phyloP scores from a whole-genome alignment of 2,888 invertebrate species.

The Acrobasis suavella region DNA sequence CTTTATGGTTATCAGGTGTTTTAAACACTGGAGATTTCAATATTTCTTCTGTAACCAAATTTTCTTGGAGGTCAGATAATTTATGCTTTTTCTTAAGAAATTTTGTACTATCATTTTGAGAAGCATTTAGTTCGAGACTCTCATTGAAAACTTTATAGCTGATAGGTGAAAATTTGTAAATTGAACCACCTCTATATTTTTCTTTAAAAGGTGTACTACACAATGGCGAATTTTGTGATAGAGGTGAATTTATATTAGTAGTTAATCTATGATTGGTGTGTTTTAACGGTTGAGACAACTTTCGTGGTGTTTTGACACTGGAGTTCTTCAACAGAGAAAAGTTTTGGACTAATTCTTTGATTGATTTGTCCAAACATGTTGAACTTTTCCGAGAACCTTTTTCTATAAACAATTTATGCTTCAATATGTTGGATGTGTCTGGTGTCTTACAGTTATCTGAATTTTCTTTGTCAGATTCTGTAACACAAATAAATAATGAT shows the following conservation, averaged over 20 bases:
- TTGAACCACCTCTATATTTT: constrained; percentile 67
- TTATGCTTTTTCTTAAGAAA: neutral
- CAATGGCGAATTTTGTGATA: constrained; percentile 53
- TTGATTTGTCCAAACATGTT: constrained; percentile 55
- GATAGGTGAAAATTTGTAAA: constrained; percentile 71
- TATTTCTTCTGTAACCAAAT: neutral
- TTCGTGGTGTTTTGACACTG: constrained; percentile 36
- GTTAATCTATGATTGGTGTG: constrained; percentile 44
- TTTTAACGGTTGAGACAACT: constrained; percentile 36
- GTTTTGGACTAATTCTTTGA: constrained; percentile 59
- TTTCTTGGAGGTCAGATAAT: neutral
- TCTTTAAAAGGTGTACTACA: constrained; percentile 70
- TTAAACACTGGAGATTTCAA: constrained; percentile 13
- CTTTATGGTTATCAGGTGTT: constrained; percentile 11
- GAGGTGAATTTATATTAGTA: constrained; percentile 44
- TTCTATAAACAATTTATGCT: constrained; percentile 61
- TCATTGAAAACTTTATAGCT: constrained; percentile 34
- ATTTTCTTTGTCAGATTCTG: constrained; percentile 72
- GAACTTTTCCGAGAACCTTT: constrained; percentile 41
- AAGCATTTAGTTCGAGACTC: constrained; percentile 40
- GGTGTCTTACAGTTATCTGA: constrained; percentile 32
- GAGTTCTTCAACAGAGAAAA: constrained; percentile 50
- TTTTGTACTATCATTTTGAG: constrained; percentile 14
- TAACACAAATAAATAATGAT: constrained; percentile 34
- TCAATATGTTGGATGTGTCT: constrained; percentile 56